phyloP scores from a whole-genome alignment of 2,113 vertebrate species.

The Chaetops frenatus region DNA sequence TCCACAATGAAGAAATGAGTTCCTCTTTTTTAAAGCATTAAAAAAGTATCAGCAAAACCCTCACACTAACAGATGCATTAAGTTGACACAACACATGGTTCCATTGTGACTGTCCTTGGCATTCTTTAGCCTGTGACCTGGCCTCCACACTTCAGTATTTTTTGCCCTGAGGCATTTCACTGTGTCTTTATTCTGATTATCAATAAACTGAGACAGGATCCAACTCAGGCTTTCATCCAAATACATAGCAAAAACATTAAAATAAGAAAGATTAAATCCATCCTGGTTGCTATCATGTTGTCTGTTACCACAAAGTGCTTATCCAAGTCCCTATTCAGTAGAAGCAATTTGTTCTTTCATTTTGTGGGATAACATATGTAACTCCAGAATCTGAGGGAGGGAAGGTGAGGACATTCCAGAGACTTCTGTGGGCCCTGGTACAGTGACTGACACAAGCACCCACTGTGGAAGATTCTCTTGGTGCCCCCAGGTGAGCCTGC shows the following conservation, averaged over 20 bases:
- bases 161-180: neutral
- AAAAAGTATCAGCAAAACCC: neutral
- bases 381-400: neutral
- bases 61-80: neutral
- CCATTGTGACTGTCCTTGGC: neutral
- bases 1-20: neutral
- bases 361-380: neutral
- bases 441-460: accelerated
- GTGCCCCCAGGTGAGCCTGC: neutral
- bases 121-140: neutral
- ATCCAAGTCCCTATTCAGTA: neutral
- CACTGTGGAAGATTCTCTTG: neutral
- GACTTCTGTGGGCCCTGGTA: neutral
- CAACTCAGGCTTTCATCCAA: neutral
- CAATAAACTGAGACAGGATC: neutral
- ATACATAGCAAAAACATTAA: neutral
- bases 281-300: neutral
- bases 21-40: neutral
- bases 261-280: neutral
- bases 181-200: neutral
- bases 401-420: neutral
- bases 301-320: neutral
- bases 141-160: neutral
- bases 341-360: neutral
- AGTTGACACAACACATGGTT: accelerated